Evolutionary conservation across 1,140 invertebrate genomes (phyloP), one percentile per base, ranked within the genome.

Genomic region (Drosophila oshimai): DNA sequence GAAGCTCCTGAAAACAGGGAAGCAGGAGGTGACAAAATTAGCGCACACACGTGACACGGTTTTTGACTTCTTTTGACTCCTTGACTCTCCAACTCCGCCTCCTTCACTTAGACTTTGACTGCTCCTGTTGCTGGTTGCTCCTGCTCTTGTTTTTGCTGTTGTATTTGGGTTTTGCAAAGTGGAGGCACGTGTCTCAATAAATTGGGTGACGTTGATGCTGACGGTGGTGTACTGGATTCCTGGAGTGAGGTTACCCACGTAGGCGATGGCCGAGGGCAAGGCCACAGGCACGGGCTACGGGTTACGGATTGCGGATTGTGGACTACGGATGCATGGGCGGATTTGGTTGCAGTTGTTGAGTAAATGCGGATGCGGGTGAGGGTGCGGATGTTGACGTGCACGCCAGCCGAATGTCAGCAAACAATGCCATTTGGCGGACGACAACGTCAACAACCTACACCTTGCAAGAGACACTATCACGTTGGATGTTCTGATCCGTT

Each of bases 21-120:
- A 22, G 22, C 47, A 45, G 50, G 44, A 74, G 69, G 60, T 74
- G 78, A 73, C 74, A 65, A 74, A 83, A 83, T 83, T 77, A 83
- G 54, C 68, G 72, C 51, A 69, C 67, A 60, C 79, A 84, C 79
- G 79, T 84, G 79, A 64, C 79, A 61, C 61, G 74, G 58, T 70
- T 71, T 67, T 84, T 84, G 79, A 84, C 79, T 84, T 83, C 78
- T 83, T 76, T 74, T 61, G 62, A 79, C 67, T 73, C 53, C 69
- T 72, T 71, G 65, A 57, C 60, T 22, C 47, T n/a, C n/a, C n/a
- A n/a, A n/a, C n/a, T n/a, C 33, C 31, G 31, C 15, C 18, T 18
- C 33, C 9, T 22, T 64, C 47, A n/a, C n/a, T n/a, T n/a, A n/a
- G n/a, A n/a, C 50, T 42, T 46, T 44, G 42, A 39, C 49, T 39